A percentile compares a stretch with the other conserved stretches of the same genome.
These are phyloP conservation scores for Conus ventricosus DNA, from an alignment of 1,140 invertebrate genomes.

Conservation along the genomic window DNA sequence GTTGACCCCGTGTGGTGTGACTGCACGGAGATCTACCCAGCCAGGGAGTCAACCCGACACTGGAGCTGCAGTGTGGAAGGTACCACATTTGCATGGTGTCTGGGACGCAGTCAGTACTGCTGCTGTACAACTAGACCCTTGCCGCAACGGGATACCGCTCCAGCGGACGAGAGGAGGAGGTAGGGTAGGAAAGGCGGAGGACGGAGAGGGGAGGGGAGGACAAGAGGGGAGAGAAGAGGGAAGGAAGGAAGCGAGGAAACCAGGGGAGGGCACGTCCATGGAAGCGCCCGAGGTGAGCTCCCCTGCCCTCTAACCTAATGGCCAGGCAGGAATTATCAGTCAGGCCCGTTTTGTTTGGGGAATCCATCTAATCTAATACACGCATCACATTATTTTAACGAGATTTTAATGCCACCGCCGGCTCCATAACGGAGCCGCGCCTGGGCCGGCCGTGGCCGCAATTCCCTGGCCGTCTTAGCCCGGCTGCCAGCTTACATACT, in stretches of 20 bases:
- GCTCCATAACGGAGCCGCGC: slow-evolving; percentile 43
- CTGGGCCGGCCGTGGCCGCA: slow-evolving; percentile 36
- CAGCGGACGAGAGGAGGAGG: not conserved
- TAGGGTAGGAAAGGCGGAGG: not conserved
- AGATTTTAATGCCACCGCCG: slow-evolving; percentile 53
- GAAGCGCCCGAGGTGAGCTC: not conserved
- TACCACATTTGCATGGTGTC: not conserved
- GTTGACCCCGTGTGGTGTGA: too few species aligned
- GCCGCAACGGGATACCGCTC: not conserved
- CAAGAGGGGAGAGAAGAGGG: not conserved
- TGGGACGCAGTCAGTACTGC: too few species aligned
- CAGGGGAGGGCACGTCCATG: not conserved
- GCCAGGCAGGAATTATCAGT: slow-evolving; percentile 40
- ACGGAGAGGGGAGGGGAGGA: not conserved
- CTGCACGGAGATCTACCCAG: too few species aligned
- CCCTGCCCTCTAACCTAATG: slow-evolving; percentile 36
- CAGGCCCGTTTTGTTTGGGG: slow-evolving; percentile 48
- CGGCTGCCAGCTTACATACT: slow-evolving; percentile 49
- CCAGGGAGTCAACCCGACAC: too few species aligned
- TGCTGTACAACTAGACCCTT: too few species aligned
- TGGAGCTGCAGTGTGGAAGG: too few species aligned
- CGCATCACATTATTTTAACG: slow-evolving; percentile 54
- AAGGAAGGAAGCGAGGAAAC: not conserved
- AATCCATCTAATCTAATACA: slow-evolving; percentile 55
- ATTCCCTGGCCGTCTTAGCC: slow-evolving; percentile 35